phyloP scores from a whole-genome alignment of 1,140 invertebrate species.

The Acromyrmex charruanus region DNA sequence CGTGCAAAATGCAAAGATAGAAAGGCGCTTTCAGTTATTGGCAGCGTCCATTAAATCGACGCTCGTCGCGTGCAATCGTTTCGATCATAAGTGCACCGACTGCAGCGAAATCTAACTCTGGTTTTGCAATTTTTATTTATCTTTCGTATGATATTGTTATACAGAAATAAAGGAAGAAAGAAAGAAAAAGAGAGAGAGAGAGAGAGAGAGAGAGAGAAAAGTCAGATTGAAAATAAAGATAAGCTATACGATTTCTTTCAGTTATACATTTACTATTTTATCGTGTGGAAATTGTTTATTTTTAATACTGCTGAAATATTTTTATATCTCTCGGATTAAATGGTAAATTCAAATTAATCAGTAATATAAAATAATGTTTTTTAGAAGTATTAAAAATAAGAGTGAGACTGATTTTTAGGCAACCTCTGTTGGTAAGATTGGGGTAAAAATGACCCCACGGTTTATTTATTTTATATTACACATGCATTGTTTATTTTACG shows the following conservation, averaged over 20 bases:
- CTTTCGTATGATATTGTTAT: background rate
- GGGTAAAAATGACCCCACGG: too few species aligned
- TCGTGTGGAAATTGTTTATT: constrained; percentile 12
- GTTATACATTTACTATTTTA: constrained; percentile 6
- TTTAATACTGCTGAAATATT: constrained; percentile 15
- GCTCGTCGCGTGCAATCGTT: constrained; percentile 48
- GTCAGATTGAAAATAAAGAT: constrained; percentile 2
- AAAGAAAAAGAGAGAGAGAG: background rate
- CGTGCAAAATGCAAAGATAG: constrained; percentile 52
- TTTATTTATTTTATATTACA: too few species aligned
- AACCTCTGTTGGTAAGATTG: too few species aligned
- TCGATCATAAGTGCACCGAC: constrained; percentile 20
- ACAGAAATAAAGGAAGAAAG: background rate
- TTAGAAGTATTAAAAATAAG: background rate
- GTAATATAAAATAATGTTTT: background rate
- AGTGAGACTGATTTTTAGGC: background rate
- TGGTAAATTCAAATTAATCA: background rate
- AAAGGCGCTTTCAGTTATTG: constrained; percentile 47
- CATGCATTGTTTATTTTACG: too few species aligned
- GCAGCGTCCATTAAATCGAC: constrained; percentile 56
- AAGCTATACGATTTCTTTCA: background rate
- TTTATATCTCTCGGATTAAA: constrained; percentile 17
- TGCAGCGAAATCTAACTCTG: constrained; percentile 33
- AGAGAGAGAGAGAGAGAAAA: background rate
- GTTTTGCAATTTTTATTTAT: constrained; percentile 54